Percentiles rank a stretch among this genome's conserved stretches.
Evolutionary conservation across 2,888 invertebrate genomes (phyloP).

Genomic region (Myopa tessellatipennis): DNA sequence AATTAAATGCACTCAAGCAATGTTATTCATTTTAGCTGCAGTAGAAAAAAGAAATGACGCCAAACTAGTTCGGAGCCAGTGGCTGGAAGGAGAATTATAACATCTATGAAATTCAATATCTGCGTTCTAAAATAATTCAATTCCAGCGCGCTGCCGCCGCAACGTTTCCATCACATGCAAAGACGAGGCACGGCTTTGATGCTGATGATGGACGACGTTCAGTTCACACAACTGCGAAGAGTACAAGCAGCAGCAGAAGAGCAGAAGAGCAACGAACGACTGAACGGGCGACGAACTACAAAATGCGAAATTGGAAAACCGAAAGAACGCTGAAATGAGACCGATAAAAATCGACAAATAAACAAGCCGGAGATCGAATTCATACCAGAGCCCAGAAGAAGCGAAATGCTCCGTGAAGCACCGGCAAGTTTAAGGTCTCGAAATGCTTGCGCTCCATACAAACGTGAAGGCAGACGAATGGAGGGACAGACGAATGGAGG

Average conservation of each 20-base stretch:
- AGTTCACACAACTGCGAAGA: background rate
- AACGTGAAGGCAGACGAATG: constrained; percentile 1
- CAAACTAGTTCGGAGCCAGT: constrained; percentile 11
- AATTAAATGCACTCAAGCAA: background rate
- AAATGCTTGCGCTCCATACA: constrained; percentile 28
- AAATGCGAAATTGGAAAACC: constrained; percentile 6
- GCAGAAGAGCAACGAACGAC: background rate
- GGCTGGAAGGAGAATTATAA: background rate
- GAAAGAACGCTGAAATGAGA: constrained; percentile 12
- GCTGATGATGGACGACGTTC: constrained; percentile 32
- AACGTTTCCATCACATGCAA: constrained; percentile 25
- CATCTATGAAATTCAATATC: constrained; percentile 31
- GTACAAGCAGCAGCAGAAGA: background rate
- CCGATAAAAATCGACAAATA: constrained; percentile 28
- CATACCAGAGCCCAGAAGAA: constrained; percentile 15
- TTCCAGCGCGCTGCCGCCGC: constrained; percentile 22
- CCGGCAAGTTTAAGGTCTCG: constrained; percentile 42
- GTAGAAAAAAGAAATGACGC: background rate
- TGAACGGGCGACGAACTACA: background rate
- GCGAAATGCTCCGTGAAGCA: background rate
- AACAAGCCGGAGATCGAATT: constrained; percentile 24
- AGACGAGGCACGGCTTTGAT: constrained; percentile 24
- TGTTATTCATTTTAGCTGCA: background rate
- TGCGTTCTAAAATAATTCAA: constrained; percentile 24
- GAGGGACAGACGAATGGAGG: too few relatives aligned